Evolutionary conservation across 2,888 invertebrate species (phyloP).

Genomic region (Drosophila demipolita): DNA sequence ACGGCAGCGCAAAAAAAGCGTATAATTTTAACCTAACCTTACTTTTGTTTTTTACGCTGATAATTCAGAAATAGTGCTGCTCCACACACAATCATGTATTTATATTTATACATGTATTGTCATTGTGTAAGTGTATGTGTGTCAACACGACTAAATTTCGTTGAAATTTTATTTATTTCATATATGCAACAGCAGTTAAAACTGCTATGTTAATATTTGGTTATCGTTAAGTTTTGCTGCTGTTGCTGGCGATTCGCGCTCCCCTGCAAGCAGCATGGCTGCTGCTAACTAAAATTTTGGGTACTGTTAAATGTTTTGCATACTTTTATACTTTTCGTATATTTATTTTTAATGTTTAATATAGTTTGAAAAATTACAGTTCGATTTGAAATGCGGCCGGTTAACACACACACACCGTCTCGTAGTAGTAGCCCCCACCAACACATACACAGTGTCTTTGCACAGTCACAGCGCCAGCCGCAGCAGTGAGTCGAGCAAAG

Average conservation of each 20-base stretch:
- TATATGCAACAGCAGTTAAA: conserved; percentile 5
- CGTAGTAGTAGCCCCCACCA: conserved; percentile 62
- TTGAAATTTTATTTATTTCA: conserved; percentile 48
- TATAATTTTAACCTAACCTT: conserved; percentile 79
- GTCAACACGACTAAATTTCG: conserved; percentile 47
- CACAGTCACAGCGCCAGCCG: conserved; percentile 30
- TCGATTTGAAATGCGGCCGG: conserved; percentile 60
- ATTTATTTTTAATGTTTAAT: conserved; percentile 26
- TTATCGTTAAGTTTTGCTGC: conserved; percentile 26
- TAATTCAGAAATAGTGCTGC: conserved; percentile 76
- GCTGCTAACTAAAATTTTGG: neutral
- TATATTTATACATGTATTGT: conserved; percentile 21
- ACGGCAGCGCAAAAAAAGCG: conserved; percentile 62
- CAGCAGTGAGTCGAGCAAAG: neutral
- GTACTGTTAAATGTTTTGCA: conserved; percentile 1
- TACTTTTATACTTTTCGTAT: conserved; percentile 1
- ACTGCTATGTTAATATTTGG: neutral
- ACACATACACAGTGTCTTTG: conserved; percentile 29
- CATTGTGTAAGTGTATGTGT: conserved; percentile 27
- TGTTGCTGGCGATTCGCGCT: conserved; percentile 34
- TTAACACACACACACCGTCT: conserved; percentile 49
- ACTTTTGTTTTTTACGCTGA: conserved; percentile 75
- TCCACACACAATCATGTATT: conserved; percentile 25
- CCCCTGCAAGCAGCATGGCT: conserved; percentile 6
- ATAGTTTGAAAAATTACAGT: conserved; percentile 40